Percentiles rank a stretch among this genome's conserved stretches.
These are phyloP conservation scores for Hippasteria phrygiana DNA, from an alignment of 53 echinoderm and acorn worm genomes.

Conservation along the genomic window DNA sequence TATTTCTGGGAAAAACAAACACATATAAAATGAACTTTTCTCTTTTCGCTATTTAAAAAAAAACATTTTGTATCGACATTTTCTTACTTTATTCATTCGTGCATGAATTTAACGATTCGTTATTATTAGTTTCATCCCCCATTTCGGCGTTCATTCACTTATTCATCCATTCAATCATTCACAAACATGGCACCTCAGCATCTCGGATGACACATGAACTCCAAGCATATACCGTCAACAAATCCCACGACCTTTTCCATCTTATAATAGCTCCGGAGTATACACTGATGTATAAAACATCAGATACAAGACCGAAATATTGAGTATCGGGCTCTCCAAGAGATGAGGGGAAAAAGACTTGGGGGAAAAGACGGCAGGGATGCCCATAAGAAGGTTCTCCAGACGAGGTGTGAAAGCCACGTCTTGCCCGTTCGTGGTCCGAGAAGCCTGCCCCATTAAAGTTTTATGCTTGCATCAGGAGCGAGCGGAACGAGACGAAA, in stretches of 20 bases:
- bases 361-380: conserved; percentile 7
- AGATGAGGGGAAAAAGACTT: background rate
- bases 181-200: conserved; percentile 47
- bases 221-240: background rate
- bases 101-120: background rate
- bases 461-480: conserved; percentile 72
- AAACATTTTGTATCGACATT: background rate
- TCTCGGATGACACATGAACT: conserved; percentile 46
- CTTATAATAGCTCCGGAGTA: background rate
- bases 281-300: conserved; percentile 65
- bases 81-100: background rate
- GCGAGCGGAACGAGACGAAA: conserved; percentile 37
- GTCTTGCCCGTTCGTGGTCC: conserved; percentile 46
- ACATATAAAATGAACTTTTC: background rate
- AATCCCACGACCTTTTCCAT: background rate
- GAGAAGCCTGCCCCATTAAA: conserved; percentile 63
- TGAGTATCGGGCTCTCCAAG: background rate
- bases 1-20: no score
- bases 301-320: conserved; percentile 5
- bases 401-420: conserved; percentile 49
- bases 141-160: conserved; percentile 24
- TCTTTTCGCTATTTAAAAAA: background rate
- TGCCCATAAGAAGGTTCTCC: background rate
- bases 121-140: background rate
- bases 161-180: conserved; percentile 56